phyloP scores from a whole-genome alignment of 2,113 vertebrate genomes.

The Apeltes quadracus region DNA sequence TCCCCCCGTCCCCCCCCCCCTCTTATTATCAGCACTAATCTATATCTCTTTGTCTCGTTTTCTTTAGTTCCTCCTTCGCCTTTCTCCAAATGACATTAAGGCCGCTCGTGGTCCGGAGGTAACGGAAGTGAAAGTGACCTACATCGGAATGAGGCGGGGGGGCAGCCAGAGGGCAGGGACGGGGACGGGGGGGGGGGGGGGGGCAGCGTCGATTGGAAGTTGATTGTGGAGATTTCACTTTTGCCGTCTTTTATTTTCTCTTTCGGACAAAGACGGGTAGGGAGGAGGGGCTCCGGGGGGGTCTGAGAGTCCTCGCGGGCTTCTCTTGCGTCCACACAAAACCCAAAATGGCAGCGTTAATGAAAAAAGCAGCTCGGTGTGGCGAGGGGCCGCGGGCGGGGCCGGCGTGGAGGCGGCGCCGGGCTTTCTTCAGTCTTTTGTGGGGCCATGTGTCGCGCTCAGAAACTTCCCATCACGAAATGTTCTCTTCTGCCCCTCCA shows the following conservation, averaged over 20 bases:
- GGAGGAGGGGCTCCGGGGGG: constrained; percentile 61
- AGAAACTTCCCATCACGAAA: constrained; percentile 81
- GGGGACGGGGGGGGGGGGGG: not conserved
- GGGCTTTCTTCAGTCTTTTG: constrained; percentile 85
- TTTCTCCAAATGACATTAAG: constrained; percentile 88
- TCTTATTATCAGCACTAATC: constrained; percentile 89
- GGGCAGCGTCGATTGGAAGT: constrained; percentile 82
- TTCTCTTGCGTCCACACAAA: constrained; percentile 83
- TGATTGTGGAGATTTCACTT: constrained; percentile 87
- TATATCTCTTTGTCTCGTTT: constrained; percentile 96
- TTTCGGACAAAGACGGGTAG: constrained; percentile 67
- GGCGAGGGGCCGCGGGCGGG: constrained; percentile 89
- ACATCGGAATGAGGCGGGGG: constrained; percentile 86
- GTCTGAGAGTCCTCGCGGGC: constrained; percentile 81
- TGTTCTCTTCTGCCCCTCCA: constrained; percentile 75
- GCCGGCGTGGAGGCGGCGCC: constrained; percentile 84
- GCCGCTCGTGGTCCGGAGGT: constrained; percentile 77
- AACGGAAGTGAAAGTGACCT: constrained; percentile 87
- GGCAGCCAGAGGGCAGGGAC: constrained; percentile 67
- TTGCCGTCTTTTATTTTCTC: constrained; percentile 79
- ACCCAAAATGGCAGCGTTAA: constrained; percentile 92
- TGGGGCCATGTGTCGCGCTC: constrained; percentile 86
- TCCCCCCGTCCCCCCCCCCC: constrained; percentile 73
- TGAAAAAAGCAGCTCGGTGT: constrained; percentile 88
- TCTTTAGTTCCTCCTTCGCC: constrained; percentile 82